A percentile compares a stretch with the other conserved stretches of the same genome.
phyloP scores from a whole-genome alignment of 2,797 vertebrate genomes.

The Sparidentex hasta region DNA sequence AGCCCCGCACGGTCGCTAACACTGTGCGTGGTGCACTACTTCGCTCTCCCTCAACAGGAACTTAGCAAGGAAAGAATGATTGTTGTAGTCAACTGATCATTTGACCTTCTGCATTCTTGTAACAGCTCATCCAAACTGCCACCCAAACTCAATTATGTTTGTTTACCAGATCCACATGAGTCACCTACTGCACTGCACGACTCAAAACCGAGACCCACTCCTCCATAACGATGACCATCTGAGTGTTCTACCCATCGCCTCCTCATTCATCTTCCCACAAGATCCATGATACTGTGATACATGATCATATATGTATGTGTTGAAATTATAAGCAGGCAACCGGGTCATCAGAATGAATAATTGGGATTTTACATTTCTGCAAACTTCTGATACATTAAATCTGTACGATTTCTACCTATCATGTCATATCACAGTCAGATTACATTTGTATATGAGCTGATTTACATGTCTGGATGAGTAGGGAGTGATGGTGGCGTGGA shows the following conservation, averaged over 20 bases:
- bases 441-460: no score
- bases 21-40: not conserved
- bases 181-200: conserved; percentile 1
- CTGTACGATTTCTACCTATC: no score
- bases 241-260: not conserved
- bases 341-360: no score
- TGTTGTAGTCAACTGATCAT: conserved; percentile 1
- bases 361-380: no score
- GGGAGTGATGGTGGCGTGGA: no score
- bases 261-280: not conserved
- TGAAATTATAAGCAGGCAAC: not conserved
- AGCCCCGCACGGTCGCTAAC: not conserved
- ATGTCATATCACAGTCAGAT: no score
- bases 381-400: no score
- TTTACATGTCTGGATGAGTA: no score
- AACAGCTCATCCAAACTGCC: not conserved
- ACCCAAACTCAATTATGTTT: not conserved
- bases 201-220: not conserved
- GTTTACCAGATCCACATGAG: not conserved
- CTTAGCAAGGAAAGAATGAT: not conserved
- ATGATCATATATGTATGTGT: not conserved
- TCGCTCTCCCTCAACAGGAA: not conserved
- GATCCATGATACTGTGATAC: not conserved
- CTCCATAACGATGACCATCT: not conserved
- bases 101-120: conserved; percentile 6